Percentiles rank a stretch among this genome's conserved stretches.
phyloP scores from a whole-genome alignment of 2,888 invertebrate genomes.

The Phyllotreta cruciferae region DNA sequence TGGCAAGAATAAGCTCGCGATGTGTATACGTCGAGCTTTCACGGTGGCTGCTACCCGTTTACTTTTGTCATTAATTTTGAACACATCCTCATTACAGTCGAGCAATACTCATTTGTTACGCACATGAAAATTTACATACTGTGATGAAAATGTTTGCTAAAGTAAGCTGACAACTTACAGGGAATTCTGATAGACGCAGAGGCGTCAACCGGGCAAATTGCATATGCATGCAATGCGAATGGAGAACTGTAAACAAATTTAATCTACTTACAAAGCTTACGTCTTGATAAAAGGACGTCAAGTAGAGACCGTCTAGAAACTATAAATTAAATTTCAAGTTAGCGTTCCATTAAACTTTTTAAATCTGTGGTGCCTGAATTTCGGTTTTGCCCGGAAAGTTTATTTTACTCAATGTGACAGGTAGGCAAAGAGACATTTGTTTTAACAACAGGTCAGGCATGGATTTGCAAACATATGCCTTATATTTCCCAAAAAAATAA shows the following conservation, averaged over 20 bases:
- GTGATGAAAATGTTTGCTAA: conserved; percentile 8
- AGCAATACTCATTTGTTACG: background rate
- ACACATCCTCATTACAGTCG: background rate
- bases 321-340: conserved; percentile 7
- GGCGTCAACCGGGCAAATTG: background rate
- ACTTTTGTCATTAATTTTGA: background rate
- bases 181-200: background rate
- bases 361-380: background rate
- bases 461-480: too few species aligned
- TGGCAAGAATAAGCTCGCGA: too few species aligned
- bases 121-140: background rate
- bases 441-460: too few species aligned
- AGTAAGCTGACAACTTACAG: conserved; percentile 4
- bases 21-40: background rate
- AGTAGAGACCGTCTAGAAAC: conserved; percentile 1
- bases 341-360: conserved; percentile 3
- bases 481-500: too few species aligned
- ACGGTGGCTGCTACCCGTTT: background rate
- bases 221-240: too few species aligned
- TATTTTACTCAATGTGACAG: too few species aligned
- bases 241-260: background rate
- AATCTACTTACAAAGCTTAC: background rate
- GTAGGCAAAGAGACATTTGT: too few species aligned
- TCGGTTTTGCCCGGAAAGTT: too few species aligned
- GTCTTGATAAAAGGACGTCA: background rate